Evolutionary conservation across 2,888 invertebrate genomes (phyloP), one percentile per base, ranked within the genome.

Genomic region (Ectobius pallidus): DNA sequence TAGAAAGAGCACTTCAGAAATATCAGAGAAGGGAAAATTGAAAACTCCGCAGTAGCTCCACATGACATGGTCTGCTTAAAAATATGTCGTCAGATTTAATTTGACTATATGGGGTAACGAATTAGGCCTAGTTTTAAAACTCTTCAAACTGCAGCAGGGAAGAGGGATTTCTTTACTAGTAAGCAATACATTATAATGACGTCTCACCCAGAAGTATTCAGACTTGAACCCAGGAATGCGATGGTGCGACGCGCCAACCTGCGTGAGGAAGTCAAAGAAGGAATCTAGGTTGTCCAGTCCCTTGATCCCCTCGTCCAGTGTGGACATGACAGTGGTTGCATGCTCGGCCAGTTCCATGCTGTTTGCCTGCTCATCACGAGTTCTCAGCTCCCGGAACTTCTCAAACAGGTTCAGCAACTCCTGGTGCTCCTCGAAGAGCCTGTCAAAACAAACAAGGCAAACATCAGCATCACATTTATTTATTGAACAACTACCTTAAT

Each of bases 151-250:
- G n/a, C n/a, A n/a, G n/a, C n/a, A n/a, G n/a, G n/a, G n/a, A n/a
- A n/a, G n/a, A n/a, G n/a, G n/a, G n/a, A n/a, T n/a, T n/a, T n/a
- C n/a, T n/a, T n/a, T n/a, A n/a, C n/a, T n/a, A n/a, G n/a, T n/a
- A n/a, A n/a, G n/a, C n/a, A n/a, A n/a, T n/a, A n/a, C n/a, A n/a
- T n/a, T n/a, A n/a, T n/a, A n/a, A n/a, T n/a, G n/a, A n/a, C n/a
- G n/a, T 82, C 89, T 86, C 80, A 95, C 96, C 94, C 93, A 94
- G 86, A 96, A 96, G 84, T 92, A 92, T 78, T 93, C 92, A 68
- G 91, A 90, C 83, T 92, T 91, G 84, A 95, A 96, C 9, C 92
- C 94, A 1, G 92, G 92, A 85, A 96, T 93, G 83, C 91, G 88
- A 75, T 90, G 86, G 84, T 96, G 96, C 71, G 92, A 90, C 69